These are phyloP conservation scores for Alexandromys fortis DNA, from an alignment of 2,113 vertebrate species.

Conservation along the genomic window DNA sequence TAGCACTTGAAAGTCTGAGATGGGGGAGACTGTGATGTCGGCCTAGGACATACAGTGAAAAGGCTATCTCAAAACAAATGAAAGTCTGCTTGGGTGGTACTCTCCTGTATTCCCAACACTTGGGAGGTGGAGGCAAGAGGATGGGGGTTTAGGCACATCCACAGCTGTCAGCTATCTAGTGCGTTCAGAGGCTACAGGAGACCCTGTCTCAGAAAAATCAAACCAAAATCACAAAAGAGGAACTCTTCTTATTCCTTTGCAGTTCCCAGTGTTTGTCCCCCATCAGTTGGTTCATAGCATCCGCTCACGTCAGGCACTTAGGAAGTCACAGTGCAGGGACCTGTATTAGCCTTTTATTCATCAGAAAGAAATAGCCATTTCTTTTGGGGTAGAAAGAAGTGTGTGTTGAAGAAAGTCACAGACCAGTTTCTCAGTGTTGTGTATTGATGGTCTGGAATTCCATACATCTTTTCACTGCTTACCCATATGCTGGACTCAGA, in stretches of 20 bases:
- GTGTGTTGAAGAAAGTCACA: constrained; percentile 4
- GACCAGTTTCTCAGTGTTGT: neutral
- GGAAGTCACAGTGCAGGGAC: neutral
- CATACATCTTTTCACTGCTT: constrained; percentile 30
- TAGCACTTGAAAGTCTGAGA: neutral
- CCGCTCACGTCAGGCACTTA: neutral
- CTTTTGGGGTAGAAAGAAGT: neutral
- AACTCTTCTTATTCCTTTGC: neutral
- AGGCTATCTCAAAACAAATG: neutral
- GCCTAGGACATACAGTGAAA: too few species aligned
- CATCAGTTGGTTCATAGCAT: neutral
- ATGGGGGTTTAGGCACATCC: neutral
- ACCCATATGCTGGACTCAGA: neutral
- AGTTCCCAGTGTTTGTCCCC: neutral
- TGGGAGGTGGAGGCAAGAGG: neutral
- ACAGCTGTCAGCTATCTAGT: neutral
- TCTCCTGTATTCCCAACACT: neutral
- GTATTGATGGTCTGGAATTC: neutral
- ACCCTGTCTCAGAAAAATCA: neutral
- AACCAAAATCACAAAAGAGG: neutral
- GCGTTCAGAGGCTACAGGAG: neutral
- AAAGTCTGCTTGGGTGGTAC: neutral
- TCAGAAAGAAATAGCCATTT: neutral
- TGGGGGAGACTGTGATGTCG: neutral
- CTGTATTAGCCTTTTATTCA: constrained; percentile 1